A percentile compares a stretch with the other conserved stretches of the same genome.
Conservation (phyloP, 2,113 vertebrate species). For the Sigmodon hispidus region DNA sequence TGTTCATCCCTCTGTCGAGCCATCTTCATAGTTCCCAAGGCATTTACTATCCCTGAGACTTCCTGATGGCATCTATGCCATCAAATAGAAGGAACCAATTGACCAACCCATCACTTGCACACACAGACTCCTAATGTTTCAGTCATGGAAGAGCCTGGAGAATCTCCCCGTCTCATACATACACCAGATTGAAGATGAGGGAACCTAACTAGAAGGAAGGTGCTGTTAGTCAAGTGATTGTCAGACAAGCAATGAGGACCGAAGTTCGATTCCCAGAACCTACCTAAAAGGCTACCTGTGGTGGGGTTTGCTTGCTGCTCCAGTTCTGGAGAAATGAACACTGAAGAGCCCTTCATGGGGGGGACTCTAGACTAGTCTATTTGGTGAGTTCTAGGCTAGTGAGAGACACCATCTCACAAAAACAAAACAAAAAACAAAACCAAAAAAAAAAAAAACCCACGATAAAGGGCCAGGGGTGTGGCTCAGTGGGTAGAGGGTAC, state of each 20-base stretch:
- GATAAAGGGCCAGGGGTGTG: background rate
- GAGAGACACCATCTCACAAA: background rate
- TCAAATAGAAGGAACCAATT: no score
- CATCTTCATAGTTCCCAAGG: background rate
- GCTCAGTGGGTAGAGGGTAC: no score
- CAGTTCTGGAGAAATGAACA: background rate
- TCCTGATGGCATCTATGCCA: background rate
- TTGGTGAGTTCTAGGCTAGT: background rate
- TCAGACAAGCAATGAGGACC: background rate
- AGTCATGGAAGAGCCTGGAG: background rate
- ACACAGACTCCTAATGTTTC: background rate
- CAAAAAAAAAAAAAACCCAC: no score
- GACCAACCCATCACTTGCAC: no score
- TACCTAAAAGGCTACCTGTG: background rate
- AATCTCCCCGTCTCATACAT: background rate
- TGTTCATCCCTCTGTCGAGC: background rate
- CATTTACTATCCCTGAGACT: no score
- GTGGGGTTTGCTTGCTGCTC: background rate
- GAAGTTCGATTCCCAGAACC: background rate
- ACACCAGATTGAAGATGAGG: background rate
- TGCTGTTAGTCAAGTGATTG: background rate
- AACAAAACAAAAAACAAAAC: no score
- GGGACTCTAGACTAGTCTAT: background rate
- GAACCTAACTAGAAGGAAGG: background rate
- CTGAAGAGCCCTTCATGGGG: background rate